Conservation (phyloP, 2,888 invertebrate species). For the Drosophila prostipennis region DNA sequence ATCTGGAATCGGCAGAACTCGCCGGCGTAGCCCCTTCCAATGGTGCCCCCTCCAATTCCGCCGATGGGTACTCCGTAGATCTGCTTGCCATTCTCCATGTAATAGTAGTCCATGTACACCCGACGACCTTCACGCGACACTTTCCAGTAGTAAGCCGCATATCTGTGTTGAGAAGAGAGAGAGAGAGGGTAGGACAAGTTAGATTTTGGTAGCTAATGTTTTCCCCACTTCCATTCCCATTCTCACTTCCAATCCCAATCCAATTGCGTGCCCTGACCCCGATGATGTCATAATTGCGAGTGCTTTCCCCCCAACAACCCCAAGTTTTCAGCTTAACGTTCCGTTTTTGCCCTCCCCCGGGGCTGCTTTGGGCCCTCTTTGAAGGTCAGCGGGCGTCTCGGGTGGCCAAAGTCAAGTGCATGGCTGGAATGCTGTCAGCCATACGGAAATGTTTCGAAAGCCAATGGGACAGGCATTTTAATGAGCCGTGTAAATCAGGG, state of each 20-base stretch:
- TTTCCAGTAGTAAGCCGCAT: slow-evolving; percentile 89
- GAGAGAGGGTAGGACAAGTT: slow-evolving; percentile 17
- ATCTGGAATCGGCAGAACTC: slow-evolving; percentile 97
- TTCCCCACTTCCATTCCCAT: slow-evolving; percentile 12
- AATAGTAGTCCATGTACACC: slow-evolving; percentile 92
- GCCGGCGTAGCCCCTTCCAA: slow-evolving; percentile 95
- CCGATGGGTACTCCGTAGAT: slow-evolving; percentile 96
- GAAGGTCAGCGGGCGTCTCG: slow-evolving; percentile 57
- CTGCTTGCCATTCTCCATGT: slow-evolving; percentile 89
- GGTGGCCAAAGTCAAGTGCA: slow-evolving; percentile 46
- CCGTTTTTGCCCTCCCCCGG: slow-evolving; percentile 17
- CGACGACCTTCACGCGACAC: slow-evolving; percentile 87
- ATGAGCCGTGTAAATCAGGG: not conserved
- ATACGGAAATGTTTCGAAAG: slow-evolving; percentile 24
- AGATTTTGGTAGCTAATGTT: slow-evolving; percentile 40
- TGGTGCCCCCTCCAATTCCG: slow-evolving; percentile 90
- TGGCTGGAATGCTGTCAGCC: slow-evolving; percentile 8
- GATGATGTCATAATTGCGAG: slow-evolving; percentile 62
- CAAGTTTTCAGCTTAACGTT: slow-evolving; percentile 25
- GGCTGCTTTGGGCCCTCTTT: slow-evolving; percentile 28
- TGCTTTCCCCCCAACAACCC: slow-evolving; percentile 43
- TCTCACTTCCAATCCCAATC: slow-evolving; percentile 5
- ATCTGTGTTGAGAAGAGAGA: slow-evolving; percentile 85
- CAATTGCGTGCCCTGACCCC: slow-evolving; percentile 30
- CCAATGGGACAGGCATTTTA: not conserved